phyloP scores from a whole-genome alignment of 2,113 vertebrate genomes.

The Myotis brandtii region DNA sequence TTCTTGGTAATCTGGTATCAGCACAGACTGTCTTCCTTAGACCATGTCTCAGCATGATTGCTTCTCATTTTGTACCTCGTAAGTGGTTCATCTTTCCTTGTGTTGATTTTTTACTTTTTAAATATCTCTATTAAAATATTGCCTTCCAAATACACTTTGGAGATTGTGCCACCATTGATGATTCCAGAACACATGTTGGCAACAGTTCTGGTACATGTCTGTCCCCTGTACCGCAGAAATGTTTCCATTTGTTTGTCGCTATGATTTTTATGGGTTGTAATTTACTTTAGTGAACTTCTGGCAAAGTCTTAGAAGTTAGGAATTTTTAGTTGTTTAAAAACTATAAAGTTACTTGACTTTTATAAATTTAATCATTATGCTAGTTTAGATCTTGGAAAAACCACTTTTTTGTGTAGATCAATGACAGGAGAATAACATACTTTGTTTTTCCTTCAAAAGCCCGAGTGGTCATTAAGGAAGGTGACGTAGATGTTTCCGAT shows the following conservation, averaged over 20 bases:
- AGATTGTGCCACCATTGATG: not conserved
- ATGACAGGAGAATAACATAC: not conserved
- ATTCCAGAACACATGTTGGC: not conserved
- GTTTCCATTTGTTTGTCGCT: not conserved
- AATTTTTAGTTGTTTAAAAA: slow-evolving; percentile 6
- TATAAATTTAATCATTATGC: not conserved
- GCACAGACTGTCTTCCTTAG: slow-evolving; percentile 97
- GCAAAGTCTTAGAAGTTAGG: not conserved
- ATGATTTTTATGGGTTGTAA: not conserved
- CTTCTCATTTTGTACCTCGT: slow-evolving; percentile 94
- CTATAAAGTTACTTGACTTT: not conserved
- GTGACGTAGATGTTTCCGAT: slow-evolving; percentile 94
- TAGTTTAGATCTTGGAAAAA: not conserved
- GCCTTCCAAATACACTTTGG: not conserved
- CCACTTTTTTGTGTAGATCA: not conserved
- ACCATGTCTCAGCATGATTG: slow-evolving; percentile 92
- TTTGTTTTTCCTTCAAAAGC: slow-evolving; percentile 84
- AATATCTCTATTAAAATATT: not conserved
- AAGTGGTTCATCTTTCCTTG: slow-evolving; percentile 66
- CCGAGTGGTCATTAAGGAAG: slow-evolving; percentile 92
- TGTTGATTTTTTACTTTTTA: not conserved
- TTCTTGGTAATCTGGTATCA: slow-evolving; percentile 96
- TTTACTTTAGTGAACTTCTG: not conserved
- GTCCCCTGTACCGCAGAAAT: not conserved
- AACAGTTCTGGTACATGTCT: not conserved